Conservation (phyloP, 2,113 vertebrate species). For the Seriola quinqueradiata region DNA sequence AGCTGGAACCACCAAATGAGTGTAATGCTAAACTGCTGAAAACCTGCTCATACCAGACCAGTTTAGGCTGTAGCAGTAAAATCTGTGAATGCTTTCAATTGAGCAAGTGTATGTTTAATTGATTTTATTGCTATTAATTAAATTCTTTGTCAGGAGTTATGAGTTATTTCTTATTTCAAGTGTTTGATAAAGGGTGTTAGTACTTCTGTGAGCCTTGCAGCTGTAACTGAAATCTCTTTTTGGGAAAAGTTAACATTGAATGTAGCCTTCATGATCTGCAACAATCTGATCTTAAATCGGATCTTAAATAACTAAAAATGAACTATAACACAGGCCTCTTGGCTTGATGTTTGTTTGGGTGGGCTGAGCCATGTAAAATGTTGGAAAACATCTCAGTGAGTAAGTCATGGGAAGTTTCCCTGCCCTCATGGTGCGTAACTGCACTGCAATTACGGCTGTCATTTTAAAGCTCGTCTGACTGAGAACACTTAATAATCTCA, state of each 20-base stretch:
- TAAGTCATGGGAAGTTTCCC: slow-evolving; percentile 66
- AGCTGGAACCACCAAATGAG: too few species aligned
- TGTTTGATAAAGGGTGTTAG: too few species aligned
- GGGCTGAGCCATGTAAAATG: slow-evolving; percentile 38
- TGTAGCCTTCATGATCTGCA: neutral
- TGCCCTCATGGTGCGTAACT: neutral
- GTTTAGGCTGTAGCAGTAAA: too few species aligned
- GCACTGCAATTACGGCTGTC: neutral
- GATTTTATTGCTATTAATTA: too few species aligned
- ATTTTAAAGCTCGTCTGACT: slow-evolving; percentile 31
- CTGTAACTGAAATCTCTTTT: neutral
- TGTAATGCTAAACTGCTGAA: too few species aligned
- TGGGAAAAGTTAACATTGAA: too few species aligned
- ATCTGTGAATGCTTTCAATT: too few species aligned
- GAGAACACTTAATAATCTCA: neutral
- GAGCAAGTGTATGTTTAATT: too few species aligned
- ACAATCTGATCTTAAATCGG: neutral
- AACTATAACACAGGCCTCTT: neutral
- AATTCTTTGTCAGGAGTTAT: too few species aligned
- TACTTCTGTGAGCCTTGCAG: too few species aligned
- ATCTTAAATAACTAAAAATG: neutral
- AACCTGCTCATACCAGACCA: too few species aligned
- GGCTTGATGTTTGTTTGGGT: slow-evolving; percentile 43
- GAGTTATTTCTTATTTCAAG: too few species aligned
- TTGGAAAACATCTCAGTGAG: slow-evolving; percentile 63